Base-by-base conservation (phyloP, 2,888 invertebrate genomes). In the Andricus quercusramuli region DNA sequence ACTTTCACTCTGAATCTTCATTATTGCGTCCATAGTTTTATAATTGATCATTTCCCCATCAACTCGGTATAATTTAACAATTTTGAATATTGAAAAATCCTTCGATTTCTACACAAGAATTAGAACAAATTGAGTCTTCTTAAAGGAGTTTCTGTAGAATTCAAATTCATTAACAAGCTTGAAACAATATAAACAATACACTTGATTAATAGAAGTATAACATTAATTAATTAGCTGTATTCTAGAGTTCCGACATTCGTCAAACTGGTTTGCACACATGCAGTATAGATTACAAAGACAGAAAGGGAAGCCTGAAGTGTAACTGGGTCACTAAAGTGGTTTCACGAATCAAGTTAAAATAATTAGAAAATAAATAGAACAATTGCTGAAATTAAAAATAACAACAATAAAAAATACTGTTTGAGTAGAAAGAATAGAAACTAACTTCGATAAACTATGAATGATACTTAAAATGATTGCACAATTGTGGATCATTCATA, bases 1-100 rank as follows among this genome's bases (percentile, higher is more conserved):
- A 68, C 68, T 68, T 68, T 68, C 68, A 29, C 68, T 68, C 20
- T 68, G 29, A 68, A 47, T 68, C 47, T 68, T 4, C 47, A 68
- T 47, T 47, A 68, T 68, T 47, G 25, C 22, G 13, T 68, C 25
- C 47, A 68, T 68, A 47, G 29, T 25, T 47, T 68, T 17, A 44
- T 47, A 47, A 47, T 25, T 68, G 22, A 47, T 47, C 17, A 68
- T 32, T 32, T 65, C 22, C 17, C 64, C 20, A 65, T 32, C 17
- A 15, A 68, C 8, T 4, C 2, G 1, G 1, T 68, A 6, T 44
- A 47, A 68, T 47, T 68, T 13, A 68, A 68, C 17, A 25, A n/a
- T 17, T 15, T 25, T 25, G 20, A 51, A 6, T 51, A 51, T 51
- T 15, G 0, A 15, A 5, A 47, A 5, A 20, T 6, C 17, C 20